Evolutionary conservation across 1,140 invertebrate species (phyloP).

Genomic region (Leucophenga varia): DNA sequence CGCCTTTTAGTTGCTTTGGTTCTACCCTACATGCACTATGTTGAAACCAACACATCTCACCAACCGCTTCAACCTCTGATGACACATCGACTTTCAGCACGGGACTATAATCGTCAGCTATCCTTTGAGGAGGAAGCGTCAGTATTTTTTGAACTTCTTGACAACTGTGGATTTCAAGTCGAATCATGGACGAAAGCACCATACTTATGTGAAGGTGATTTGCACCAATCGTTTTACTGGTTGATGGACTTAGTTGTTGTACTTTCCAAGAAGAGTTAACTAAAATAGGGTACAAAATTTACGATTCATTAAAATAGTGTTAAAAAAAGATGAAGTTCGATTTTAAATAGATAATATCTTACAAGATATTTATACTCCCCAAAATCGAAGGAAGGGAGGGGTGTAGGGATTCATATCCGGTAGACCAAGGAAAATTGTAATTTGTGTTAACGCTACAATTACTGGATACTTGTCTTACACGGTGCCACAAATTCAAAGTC

Average conservation of each 20-base stretch:
- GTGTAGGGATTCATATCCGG: too few relatives aligned
- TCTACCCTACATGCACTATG: constrained; percentile 83
- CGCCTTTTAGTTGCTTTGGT: constrained; percentile 78
- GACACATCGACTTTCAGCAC: constrained; percentile 23
- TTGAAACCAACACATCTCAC: constrained; percentile 65
- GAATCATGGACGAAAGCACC: constrained; percentile 82
- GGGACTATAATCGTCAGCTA: constrained; percentile 19
- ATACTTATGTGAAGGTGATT: constrained; percentile 89
- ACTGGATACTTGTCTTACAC: too few relatives aligned
- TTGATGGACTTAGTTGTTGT: constrained; percentile 85
- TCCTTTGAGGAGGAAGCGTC: constrained; percentile 49
- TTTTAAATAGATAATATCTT: too few relatives aligned
- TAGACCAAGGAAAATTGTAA: too few relatives aligned
- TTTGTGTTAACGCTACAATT: too few relatives aligned
- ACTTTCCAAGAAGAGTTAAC: constrained; percentile 57
- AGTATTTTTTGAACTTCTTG: constrained; percentile 45
- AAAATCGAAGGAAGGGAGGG: too few relatives aligned
- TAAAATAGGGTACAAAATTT: too few relatives aligned
- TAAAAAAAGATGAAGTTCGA: too few relatives aligned
- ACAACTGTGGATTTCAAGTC: constrained; percentile 67
- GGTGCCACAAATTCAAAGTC: too few relatives aligned
- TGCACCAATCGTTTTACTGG: constrained; percentile 84
- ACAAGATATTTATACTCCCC: too few relatives aligned
- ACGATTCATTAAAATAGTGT: too few relatives aligned
- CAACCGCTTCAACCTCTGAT: constrained; percentile 46